Evolutionary conservation across 2,113 vertebrate species (phyloP).

Genomic region (Sylvia atricapilla): DNA sequence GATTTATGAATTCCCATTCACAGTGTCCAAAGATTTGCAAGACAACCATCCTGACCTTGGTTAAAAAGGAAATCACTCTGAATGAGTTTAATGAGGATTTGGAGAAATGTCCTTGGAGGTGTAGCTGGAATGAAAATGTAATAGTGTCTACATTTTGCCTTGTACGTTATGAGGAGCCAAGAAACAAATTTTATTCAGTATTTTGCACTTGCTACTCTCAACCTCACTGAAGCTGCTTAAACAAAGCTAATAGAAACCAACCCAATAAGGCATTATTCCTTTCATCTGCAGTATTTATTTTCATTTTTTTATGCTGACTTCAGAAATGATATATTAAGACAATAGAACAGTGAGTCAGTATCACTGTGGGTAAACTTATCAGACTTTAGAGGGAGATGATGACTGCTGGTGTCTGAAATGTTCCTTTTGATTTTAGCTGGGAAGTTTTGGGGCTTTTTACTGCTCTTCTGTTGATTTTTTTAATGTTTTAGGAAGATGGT

Average conservation of each 20-base stretch:
- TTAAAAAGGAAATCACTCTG: constrained; percentile 2
- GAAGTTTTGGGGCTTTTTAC: background rate
- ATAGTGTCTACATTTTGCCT: background rate
- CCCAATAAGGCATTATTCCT: background rate
- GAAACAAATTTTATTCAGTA: background rate
- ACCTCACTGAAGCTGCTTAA: background rate
- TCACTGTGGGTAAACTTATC: background rate
- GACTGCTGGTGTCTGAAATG: background rate
- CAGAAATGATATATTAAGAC: background rate
- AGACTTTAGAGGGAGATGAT: background rate
- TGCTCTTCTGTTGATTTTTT: background rate
- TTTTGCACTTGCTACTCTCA: background rate
- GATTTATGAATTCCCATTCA: constrained; percentile 45
- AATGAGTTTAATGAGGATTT: constrained; percentile 34
- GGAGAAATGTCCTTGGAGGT: constrained; percentile 14
- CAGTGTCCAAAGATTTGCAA: background rate
- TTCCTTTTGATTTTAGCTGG: background rate
- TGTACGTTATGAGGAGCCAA: background rate
- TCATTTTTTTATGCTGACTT: background rate
- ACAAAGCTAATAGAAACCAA: constrained; percentile 9
- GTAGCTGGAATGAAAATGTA: constrained; percentile 26
- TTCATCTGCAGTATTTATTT: background rate
- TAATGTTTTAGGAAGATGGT: background rate
- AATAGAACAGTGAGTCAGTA: background rate
- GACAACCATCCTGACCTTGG: constrained; percentile 1